Conservation (phyloP, 2,797 vertebrate genomes). For the Potorous gilbertii region DNA sequence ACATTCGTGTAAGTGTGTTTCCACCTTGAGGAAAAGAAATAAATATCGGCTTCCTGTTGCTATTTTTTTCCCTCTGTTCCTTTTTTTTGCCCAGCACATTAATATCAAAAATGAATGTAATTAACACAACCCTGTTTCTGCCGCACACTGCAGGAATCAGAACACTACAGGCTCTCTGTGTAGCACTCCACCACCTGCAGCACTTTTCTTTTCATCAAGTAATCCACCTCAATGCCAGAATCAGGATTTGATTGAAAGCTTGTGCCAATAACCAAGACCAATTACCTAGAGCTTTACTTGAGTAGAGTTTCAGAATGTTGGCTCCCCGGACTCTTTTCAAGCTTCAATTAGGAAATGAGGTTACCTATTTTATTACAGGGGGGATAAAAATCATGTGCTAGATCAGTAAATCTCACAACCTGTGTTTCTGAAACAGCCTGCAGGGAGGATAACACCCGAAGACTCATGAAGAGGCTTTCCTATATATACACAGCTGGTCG, state of each 20-base stretch:
- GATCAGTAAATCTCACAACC: neutral
- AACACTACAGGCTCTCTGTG: neutral
- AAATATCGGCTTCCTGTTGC: conserved; percentile 8
- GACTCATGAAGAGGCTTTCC: neutral
- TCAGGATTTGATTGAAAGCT: neutral
- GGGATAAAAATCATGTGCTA: neutral
- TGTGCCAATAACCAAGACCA: conserved; percentile 23
- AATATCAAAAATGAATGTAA: conserved; percentile 36
- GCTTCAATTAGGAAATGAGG: neutral
- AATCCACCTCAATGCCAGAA: neutral
- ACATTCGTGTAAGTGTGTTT: conserved; percentile 37
- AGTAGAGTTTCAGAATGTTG: conserved; percentile 8
- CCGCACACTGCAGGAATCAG: neutral
- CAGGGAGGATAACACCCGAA: neutral
- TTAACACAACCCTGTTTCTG: conserved; percentile 13
- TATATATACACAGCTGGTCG: neutral
- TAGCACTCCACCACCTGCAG: neutral
- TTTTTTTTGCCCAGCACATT: neutral
- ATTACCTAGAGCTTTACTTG: neutral
- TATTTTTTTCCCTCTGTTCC: conserved; percentile 27
- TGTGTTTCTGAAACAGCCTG: neutral
- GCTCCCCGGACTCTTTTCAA: neutral
- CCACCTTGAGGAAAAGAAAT: neutral
- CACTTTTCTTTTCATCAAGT: conserved; percentile 18
- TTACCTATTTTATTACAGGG: neutral